These are phyloP conservation scores for Harpagoxenus sublaevis DNA, from an alignment of 2,888 invertebrate species.

Conservation along the genomic window DNA sequence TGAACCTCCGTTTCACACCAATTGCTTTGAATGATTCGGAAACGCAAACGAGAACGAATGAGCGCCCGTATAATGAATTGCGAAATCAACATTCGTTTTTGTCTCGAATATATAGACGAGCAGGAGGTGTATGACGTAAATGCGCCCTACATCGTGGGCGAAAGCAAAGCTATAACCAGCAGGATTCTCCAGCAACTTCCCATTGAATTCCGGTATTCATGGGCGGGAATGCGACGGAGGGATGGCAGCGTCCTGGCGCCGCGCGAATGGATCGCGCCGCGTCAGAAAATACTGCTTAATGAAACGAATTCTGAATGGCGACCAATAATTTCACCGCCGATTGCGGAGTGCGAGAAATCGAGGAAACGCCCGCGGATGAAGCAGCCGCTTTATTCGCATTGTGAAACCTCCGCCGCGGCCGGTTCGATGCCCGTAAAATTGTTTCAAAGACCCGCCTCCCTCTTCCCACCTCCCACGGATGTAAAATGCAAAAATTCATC, in stretches of 20 bases:
- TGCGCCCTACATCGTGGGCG: slow-evolving; percentile 11
- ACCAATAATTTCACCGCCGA: slow-evolving; percentile 18
- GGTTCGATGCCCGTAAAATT: slow-evolving; percentile 26
- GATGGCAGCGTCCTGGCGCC: neutral
- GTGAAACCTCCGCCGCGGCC: neutral
- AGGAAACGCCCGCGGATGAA: neutral
- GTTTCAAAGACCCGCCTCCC: neutral
- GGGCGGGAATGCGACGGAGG: slow-evolving; percentile 9
- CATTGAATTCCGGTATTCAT: slow-evolving; percentile 38
- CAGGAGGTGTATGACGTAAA: slow-evolving; percentile 15
- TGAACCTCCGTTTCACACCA: neutral
- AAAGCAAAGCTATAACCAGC: slow-evolving; percentile 25
- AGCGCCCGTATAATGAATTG: neutral
- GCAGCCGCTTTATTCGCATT: neutral
- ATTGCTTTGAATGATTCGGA: neutral
- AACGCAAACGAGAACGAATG: neutral
- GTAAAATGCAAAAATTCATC: slow-evolving; percentile 18
- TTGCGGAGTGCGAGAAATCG: neutral
- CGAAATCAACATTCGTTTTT: slow-evolving; percentile 13
- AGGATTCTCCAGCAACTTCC: slow-evolving; percentile 24
- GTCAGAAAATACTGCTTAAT: slow-evolving; percentile 41
- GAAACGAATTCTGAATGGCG: slow-evolving; percentile 32
- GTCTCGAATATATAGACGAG: neutral
- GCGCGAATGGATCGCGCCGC: slow-evolving; percentile 10
- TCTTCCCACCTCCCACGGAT: neutral